Base-by-base conservation (phyloP, 2,113 vertebrate genomes). In the Hoplias malabaricus region DNA sequence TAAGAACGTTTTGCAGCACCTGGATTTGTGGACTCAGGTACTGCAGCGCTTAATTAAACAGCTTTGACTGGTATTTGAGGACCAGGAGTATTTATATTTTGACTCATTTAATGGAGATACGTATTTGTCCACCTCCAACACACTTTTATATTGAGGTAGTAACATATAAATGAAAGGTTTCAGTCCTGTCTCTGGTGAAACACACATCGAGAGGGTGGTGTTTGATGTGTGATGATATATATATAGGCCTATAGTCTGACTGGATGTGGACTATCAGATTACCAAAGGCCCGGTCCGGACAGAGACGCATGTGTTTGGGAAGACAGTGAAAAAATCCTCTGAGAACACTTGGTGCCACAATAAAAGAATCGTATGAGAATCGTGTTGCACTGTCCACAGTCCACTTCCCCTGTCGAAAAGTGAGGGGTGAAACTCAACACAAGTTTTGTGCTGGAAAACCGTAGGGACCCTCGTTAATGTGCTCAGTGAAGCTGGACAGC, bases 371-470 rank as follows among this genome's bases (percentile, higher is more conserved):
- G 19, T 62, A 62, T 62, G 34, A 62, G 83, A 50, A 38, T 62
- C 21, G 68, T 85, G 83, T 73, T 72, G 77, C 84, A 88, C 87
- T 89, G 86, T 86, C 83, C 84, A 90, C 89, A 62, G 57, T 62
- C 14, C 57, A 62, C 87, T 90, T 86, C 85, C 86, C 82, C 48
- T 46, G 21, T 21, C 80, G 86, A 84, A 87, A 89, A 86, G 88
- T 90, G 86, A 85, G 88, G 86, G 88, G 89, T 90, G 87, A 90
- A 91, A 90, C 85, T 82, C 85, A 87, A 86, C 78, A 85, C 85
- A 86, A 83, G 86, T 88, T 85, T 75, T 84, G 83, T 83, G 74
- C 78, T 86, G 82, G 84, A 86, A 86, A 82, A 77, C 73, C 67
- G 73, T 70, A 84, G 80, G 78, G 78, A 82, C 54, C 69, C 83